Base-by-base conservation (phyloP, 2,797 vertebrate species). In the Momotus momota region DNA sequence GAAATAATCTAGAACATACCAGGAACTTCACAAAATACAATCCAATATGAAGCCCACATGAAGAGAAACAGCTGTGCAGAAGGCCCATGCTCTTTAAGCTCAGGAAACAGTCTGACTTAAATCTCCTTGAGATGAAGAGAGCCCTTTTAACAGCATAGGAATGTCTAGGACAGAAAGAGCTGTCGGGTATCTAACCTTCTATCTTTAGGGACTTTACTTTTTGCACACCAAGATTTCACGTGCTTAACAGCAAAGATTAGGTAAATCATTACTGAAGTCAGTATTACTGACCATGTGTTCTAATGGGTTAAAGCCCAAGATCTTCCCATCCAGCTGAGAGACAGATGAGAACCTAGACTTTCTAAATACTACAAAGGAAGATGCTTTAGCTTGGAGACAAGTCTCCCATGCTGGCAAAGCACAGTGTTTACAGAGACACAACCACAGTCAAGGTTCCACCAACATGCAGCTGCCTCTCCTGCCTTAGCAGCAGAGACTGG, bases 1-100 rank as follows among this genome's bases (percentile, higher is more conserved):
- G 71, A 82, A 77, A 86, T 69, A 88, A 57, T 96, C 95, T 91
- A 93, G 95, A 96, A 86, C 92, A 92, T 57, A 46, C 29, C 93
- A 95, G 94, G 75, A 95, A 89, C 88, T 93, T 90, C 49, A 70
- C 27, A 73, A 95, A 88, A 90, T 45, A 64, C 29, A 86, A 86
- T 60, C 45, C 14, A 69, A 1, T 46, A 71, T 23, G 46, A 85
- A 86, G 49, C 38, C 60, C 26, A 40, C 41, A 66, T 7, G 61
- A 91, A 65, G 58, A 73, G 14, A 62, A 89, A 51, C 78, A 86
- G 49, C 65, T 65, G 69, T 78, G 58, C 69, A 80, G 38, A 62
- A 86, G 20, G 14, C 27, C 33, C 57, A 25, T 7, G 9, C 35
- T 83, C 64, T 49, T 66, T 71, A 88, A 72, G 35, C 72, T 88